Conservation (phyloP, 1,140 invertebrate species). For the Rhysida immarginata region DNA sequence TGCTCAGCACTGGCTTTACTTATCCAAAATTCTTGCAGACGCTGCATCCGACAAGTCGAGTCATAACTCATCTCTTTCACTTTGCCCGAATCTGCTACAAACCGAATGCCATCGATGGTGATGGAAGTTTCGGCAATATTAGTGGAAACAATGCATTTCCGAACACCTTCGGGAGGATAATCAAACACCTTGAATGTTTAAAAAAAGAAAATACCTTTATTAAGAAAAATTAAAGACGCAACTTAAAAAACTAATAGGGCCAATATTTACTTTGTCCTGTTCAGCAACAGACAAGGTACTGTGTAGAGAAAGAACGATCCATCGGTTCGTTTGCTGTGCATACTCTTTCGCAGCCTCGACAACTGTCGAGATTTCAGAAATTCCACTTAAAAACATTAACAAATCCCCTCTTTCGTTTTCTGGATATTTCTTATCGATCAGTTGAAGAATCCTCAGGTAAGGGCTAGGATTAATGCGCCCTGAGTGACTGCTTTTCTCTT, state of each 20-base stretch:
- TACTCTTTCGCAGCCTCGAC: constrained; percentile 77
- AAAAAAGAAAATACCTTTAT: constrained; percentile 3
- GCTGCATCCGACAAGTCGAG: constrained; percentile 68
- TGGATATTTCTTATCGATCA: constrained; percentile 78
- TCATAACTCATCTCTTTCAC: constrained; percentile 97
- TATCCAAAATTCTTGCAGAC: constrained; percentile 88
- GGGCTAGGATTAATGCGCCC: constrained; percentile 76
- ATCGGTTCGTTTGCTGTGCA: constrained; percentile 57
- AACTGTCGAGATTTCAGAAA: constrained; percentile 82
- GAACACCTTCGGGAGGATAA: constrained; percentile 79
- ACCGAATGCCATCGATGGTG: constrained; percentile 95
- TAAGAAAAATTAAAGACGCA: constrained; percentile 1
- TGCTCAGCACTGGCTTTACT: constrained; percentile 94
- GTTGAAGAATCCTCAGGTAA: constrained; percentile 77
- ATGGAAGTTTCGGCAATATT: constrained; percentile 99
- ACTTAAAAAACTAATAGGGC: too few relatives aligned
- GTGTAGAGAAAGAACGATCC: constrained; percentile 92
- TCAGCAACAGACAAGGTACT: constrained; percentile 81
- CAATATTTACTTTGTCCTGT: constrained; percentile 89
- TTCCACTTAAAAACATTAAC: constrained; percentile 89
- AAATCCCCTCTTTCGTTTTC: constrained; percentile 81
- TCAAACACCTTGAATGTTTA: constrained; percentile 63
- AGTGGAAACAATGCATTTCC: constrained; percentile 97
- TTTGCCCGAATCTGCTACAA: constrained; percentile 93
- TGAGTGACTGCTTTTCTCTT: constrained; percentile 49